Evolutionary conservation across 2,888 invertebrate genomes (phyloP).

Genomic region (Idaea straminata): DNA sequence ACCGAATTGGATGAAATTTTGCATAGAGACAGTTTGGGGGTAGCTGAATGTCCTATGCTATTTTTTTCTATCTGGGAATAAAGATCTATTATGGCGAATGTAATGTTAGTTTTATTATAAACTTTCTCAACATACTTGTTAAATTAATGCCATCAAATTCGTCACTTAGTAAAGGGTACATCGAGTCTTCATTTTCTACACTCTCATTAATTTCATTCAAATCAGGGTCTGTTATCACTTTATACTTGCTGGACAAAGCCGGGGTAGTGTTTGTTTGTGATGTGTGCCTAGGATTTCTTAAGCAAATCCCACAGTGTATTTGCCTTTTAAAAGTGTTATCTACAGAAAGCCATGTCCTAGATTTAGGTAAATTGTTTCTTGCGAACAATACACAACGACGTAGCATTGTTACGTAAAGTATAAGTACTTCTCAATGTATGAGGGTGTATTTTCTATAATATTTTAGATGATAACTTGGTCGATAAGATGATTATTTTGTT

Average conservation of each 20-base stretch:
- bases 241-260: constrained; percentile 81
- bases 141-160: constrained; percentile 82
- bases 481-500: not conserved
- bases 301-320: constrained; percentile 60
- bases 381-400: constrained; percentile 20
- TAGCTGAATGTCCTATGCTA: too few relatives aligned
- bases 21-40: too few relatives aligned
- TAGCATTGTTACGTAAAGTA: constrained; percentile 16
- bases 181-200: constrained; percentile 71
- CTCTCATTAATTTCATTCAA: constrained; percentile 86
- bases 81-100: too few relatives aligned
- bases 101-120: too few relatives aligned
- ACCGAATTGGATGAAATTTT: too few relatives aligned
- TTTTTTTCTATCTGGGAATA: too few relatives aligned
- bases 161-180: constrained; percentile 69
- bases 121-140: constrained; percentile 70
- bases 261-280: constrained; percentile 64
- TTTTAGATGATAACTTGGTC: too few relatives aligned
- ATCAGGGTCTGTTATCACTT: constrained; percentile 86
- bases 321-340: constrained; percentile 45
- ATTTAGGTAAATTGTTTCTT: constrained; percentile 17
- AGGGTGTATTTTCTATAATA: too few relatives aligned
- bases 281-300: constrained; percentile 60
- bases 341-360: constrained; percentile 23
- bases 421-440: not conserved